Evolutionary conservation across 2,888 invertebrate genomes (phyloP).

Genomic region (Alloplasta piceator): DNA sequence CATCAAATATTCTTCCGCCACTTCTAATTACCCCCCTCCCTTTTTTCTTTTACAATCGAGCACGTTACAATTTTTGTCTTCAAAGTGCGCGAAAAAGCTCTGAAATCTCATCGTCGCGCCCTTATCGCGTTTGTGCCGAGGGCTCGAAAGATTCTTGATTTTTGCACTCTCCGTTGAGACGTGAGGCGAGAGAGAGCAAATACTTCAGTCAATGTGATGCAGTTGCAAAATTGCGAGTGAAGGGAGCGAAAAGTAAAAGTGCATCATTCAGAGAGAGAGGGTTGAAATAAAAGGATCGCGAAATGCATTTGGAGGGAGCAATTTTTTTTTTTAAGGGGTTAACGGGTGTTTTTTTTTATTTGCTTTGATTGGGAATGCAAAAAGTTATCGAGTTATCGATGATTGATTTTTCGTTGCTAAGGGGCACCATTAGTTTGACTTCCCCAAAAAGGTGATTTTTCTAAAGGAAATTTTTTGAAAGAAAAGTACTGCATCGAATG

Average conservation of each 20-base stretch:
- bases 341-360: too few species aligned
- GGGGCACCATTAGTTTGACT: too few species aligned
- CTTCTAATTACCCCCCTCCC: not conserved
- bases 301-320: constrained; percentile 53
- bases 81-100: not conserved
- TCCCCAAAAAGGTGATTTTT: too few species aligned
- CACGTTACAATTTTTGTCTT: not conserved
- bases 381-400: too few species aligned
- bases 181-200: not conserved
- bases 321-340: constrained; percentile 36
- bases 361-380: too few species aligned
- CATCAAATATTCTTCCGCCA: not conserved
- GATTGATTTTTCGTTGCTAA: too few species aligned
- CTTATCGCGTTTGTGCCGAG: not conserved
- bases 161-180: constrained; percentile 23
- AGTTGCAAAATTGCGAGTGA: constrained; percentile 16
- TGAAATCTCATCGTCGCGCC: not conserved
- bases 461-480: too few species aligned
- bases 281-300: constrained; percentile 17
- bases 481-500: too few species aligned
- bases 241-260: constrained; percentile 21
- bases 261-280: constrained; percentile 7
- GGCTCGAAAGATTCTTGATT: constrained; percentile 5
- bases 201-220: constrained; percentile 34
- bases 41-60: constrained; percentile 2